A percentile compares a stretch with the other conserved stretches of the same genome.
These are phyloP conservation scores for Leptinotarsa texana DNA, from an alignment of 1,140 invertebrate genomes.

Conservation along the genomic window DNA sequence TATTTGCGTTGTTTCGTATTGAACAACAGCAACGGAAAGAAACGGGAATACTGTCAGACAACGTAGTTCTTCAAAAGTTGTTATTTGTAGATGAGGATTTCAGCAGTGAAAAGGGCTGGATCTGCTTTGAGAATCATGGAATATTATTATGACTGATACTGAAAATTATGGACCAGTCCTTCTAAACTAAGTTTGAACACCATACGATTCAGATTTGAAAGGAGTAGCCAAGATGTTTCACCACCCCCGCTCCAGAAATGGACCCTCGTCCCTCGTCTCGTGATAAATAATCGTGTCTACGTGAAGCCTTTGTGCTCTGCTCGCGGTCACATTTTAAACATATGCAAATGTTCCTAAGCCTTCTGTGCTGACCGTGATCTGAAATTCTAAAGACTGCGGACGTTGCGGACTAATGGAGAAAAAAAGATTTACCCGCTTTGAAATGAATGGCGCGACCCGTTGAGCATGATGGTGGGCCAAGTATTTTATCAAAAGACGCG, in stretches of 20 bases:
- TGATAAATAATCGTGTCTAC: constrained; percentile 55
- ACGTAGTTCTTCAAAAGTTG: too few species aligned
- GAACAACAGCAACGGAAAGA: too few species aligned
- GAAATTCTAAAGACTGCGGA: constrained; percentile 43
- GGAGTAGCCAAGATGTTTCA: constrained; percentile 44
- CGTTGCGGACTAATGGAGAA: constrained; percentile 29
- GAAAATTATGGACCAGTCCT: neutral
- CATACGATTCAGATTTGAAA: constrained; percentile 33
- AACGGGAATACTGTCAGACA: too few species aligned
- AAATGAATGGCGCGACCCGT: too few species aligned
- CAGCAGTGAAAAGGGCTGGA: too few species aligned
- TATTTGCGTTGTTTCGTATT: too few species aligned
- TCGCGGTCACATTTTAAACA: constrained; percentile 54
- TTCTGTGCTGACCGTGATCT: constrained; percentile 46
- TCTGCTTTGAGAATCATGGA: too few species aligned
- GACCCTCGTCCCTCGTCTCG: constrained; percentile 31
- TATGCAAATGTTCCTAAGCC: constrained; percentile 53
- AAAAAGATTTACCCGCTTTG: constrained; percentile 20
- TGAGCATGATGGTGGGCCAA: too few species aligned
- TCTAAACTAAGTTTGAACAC: neutral
- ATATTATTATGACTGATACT: too few species aligned
- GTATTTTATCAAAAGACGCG: too few species aligned
- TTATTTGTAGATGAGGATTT: too few species aligned
- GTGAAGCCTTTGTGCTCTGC: constrained; percentile 52
- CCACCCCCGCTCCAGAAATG: constrained; percentile 28